Conservation (phyloP, 2,797 vertebrate species). For the Platyrinchus mystaceus region DNA sequence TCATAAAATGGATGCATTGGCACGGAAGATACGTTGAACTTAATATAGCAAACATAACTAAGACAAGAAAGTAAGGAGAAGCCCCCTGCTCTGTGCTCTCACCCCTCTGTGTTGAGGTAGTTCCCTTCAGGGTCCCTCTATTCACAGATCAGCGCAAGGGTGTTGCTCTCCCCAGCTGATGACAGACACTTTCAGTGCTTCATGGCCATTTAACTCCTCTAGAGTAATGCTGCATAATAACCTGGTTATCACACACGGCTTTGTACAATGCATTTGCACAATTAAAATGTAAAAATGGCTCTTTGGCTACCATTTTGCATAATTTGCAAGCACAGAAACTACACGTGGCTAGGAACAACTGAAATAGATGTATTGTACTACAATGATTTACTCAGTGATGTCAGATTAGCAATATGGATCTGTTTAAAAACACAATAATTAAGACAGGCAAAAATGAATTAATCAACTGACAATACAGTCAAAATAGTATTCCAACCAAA, state of each 20-base stretch:
- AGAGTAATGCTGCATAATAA: constrained; percentile 49
- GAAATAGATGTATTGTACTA: constrained; percentile 66
- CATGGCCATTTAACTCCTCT: constrained; percentile 55
- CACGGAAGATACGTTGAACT: neutral
- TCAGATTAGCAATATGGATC: constrained; percentile 79
- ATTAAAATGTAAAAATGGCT: constrained; percentile 73
- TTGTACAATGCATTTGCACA: constrained; percentile 62
- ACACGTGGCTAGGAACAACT: constrained; percentile 10
- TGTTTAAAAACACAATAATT: constrained; percentile 79
- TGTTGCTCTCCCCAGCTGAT: constrained; percentile 37
- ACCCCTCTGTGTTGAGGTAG: neutral
- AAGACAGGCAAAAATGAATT: constrained; percentile 77
- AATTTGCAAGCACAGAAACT: constrained; percentile 59
- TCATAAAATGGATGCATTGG: neutral
- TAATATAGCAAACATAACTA: neutral
- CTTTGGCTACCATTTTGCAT: constrained; percentile 62
- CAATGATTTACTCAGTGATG: constrained; percentile 74
- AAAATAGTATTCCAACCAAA: constrained; percentile 67
- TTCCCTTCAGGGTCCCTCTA: neutral
- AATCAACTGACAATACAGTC: constrained; percentile 74
- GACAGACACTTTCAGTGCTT: constrained; percentile 64
- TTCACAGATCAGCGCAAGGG: neutral
- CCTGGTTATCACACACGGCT: constrained; percentile 55
- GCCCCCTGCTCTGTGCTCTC: neutral
- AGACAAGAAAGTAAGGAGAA: neutral